These are phyloP conservation scores for Psittacula cyanocephala DNA, from an alignment of 2,113 vertebrate species.

Conservation along the genomic window DNA sequence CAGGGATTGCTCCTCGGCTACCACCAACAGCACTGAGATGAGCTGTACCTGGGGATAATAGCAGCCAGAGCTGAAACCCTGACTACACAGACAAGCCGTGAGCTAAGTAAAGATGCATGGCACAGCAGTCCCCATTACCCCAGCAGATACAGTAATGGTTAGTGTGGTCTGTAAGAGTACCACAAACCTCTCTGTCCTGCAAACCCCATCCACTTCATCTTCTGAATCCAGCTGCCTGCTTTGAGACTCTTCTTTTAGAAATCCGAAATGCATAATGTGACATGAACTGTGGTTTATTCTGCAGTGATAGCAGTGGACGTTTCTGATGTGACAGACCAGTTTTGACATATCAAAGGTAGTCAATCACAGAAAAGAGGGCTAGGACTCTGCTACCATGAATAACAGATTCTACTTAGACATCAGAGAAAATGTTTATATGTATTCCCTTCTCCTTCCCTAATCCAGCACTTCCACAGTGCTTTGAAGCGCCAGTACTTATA, in stretches of 20 bases:
- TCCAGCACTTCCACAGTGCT: not conserved
- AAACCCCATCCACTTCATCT: fast-evolving
- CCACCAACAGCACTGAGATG: too few relatives aligned
- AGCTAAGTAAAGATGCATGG: fast-evolving
- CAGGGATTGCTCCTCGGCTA: not conserved
- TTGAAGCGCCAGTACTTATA: not conserved
- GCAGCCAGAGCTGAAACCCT: not conserved
- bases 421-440: not conserved
- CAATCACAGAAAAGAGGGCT: not conserved
- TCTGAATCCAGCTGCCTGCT: not conserved
- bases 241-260: not conserved
- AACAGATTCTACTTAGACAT: not conserved
- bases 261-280: too few relatives aligned
- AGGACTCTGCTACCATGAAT: not conserved
- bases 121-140: too few relatives aligned
- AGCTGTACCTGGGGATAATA: fast-evolving
- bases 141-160: too few relatives aligned
- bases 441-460: not conserved
- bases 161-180: not conserved
- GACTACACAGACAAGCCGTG: not conserved
- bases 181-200: too few relatives aligned
- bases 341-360: not conserved
- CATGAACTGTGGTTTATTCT: not conserved
- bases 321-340: not conserved
- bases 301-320: not conserved